These are phyloP conservation scores for Neopipo cinnamomea DNA, from an alignment of 2,113 vertebrate genomes.

Conservation along the genomic window DNA sequence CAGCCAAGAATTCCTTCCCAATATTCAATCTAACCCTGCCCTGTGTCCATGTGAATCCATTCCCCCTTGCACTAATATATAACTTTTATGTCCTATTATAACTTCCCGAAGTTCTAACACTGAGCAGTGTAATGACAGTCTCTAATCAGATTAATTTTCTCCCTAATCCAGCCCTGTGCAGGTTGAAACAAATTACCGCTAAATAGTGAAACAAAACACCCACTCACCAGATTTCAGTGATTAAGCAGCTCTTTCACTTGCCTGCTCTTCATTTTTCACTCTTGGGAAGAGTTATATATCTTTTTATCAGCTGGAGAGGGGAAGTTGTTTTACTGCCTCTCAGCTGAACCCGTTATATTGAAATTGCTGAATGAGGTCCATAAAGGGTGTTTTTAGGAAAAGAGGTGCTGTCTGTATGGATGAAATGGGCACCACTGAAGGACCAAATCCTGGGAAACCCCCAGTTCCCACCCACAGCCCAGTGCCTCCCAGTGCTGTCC, in stretches of 20 bases:
- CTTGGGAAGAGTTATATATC: not conserved
- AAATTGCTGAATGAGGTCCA: rapidly evolving
- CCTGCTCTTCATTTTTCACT: not conserved
- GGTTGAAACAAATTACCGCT: not conserved
- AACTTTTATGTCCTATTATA: not conserved
- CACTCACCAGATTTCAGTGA: not conserved
- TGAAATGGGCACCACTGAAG: rapidly evolving
- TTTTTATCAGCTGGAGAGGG: not conserved
- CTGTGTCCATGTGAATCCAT: not conserved
- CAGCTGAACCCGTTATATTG: rapidly evolving
- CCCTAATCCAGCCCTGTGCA: not conserved
- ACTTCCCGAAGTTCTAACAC: not conserved
- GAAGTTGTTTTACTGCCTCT: not conserved
- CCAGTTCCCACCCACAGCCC: rapidly evolving
- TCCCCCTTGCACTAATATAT: not conserved
- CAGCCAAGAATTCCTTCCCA: not conserved
- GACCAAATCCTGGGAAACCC: not conserved
- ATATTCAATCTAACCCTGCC: rapidly evolving
- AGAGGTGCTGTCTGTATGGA: rapidly evolving
- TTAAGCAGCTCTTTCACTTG: not conserved
- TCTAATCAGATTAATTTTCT: not conserved
- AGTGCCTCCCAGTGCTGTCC: not conserved
- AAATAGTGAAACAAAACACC: not conserved
- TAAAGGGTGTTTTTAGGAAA: rapidly evolving
- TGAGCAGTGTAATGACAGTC: not conserved